phyloP scores from a whole-genome alignment of 2,797 vertebrate genomes.

The Syndactyla subalaris region DNA sequence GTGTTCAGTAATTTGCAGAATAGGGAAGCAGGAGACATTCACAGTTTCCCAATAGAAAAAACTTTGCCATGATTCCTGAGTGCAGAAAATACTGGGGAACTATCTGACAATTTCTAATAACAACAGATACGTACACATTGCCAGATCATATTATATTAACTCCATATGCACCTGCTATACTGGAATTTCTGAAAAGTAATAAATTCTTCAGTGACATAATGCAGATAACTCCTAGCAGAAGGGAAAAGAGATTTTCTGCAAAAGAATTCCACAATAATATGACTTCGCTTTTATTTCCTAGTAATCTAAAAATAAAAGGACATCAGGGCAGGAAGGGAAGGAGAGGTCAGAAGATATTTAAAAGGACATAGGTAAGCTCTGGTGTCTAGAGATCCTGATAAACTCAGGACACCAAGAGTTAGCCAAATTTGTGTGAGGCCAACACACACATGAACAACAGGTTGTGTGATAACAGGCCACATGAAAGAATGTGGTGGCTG shows the following conservation, averaged over 20 bases:
- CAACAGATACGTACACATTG: not conserved
- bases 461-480: not conserved
- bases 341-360: not conserved
- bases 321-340: fast-evolving
- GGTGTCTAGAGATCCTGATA: not conserved
- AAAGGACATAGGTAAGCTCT: not conserved
- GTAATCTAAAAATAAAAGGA: not conserved
- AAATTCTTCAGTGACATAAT: not conserved
- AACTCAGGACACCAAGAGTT: not conserved
- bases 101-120: not conserved
- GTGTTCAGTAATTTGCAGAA: conserved; percentile 40
- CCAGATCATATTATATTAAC: not conserved
- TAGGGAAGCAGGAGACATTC: not conserved
- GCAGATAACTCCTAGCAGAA: not conserved
- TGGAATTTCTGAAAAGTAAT: not conserved
- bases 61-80: not conserved
- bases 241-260: not conserved
- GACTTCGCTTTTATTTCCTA: not conserved
- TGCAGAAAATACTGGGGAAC: not conserved
- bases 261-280: not conserved
- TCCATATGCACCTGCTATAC: not conserved
- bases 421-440: not conserved
- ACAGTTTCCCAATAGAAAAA: not conserved
- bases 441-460: not conserved
- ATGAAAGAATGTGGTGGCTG: not conserved